Conservation (phyloP, 2,888 invertebrate genomes). For the Platynereis dumerilii region DNA sequence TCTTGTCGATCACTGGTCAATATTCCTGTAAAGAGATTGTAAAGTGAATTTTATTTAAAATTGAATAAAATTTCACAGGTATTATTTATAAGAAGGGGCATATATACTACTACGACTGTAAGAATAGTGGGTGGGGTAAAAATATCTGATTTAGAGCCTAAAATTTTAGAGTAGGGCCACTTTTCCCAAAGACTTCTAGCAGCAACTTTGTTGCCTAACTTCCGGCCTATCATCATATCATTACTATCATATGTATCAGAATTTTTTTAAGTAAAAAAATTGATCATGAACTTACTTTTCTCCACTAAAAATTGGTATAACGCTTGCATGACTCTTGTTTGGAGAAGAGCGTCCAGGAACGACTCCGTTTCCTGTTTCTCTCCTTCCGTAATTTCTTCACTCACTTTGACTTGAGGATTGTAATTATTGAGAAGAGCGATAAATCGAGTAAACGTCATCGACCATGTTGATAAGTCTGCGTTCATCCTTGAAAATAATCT, state of each 20-base stretch:
- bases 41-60: neutral
- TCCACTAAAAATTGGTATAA: slow-evolving; percentile 73
- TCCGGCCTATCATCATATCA: too few species aligned
- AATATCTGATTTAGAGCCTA: too few species aligned
- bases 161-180: too few species aligned
- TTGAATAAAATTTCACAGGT: neutral
- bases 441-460: slow-evolving; percentile 75
- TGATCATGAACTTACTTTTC: slow-evolving; percentile 69
- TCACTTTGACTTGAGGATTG: slow-evolving; percentile 71
- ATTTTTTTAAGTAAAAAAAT: too few species aligned
- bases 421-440: slow-evolving; percentile 84
- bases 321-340: slow-evolving; percentile 77
- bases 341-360: slow-evolving; percentile 79
- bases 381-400: slow-evolving; percentile 76
- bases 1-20: neutral
- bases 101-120: neutral
- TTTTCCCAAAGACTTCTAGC: too few species aligned
- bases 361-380: slow-evolving; percentile 81
- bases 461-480: neutral
- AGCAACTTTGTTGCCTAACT: too few species aligned
- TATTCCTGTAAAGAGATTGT: slow-evolving; percentile 6
- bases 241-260: too few species aligned
- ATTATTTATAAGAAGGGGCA: too few species aligned
- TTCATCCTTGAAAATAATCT: slow-evolving; percentile 13
- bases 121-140: too few species aligned